Base-by-base conservation (phyloP, 2,797 vertebrate species). In the Anabas testudineus region DNA sequence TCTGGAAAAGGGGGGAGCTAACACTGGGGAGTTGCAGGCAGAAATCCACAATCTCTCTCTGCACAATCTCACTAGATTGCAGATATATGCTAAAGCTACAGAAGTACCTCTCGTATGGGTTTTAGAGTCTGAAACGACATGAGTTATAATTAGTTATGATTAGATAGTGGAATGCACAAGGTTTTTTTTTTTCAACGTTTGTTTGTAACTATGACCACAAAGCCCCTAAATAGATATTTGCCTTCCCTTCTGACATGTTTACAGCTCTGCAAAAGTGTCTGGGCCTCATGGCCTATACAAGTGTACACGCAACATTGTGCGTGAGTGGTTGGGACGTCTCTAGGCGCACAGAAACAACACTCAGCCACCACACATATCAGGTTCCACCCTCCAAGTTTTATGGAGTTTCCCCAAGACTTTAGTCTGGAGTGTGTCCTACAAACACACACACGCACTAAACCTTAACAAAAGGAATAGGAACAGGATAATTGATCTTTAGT, bases 1-100 rank as follows among this genome's bases (percentile, higher is more conserved):
- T 93, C 91, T 93, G 90, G 90, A 90, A 78, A 83, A 84, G 83
- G 80, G 84, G 67, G 77, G 77, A 43, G 51, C 73, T 67, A 54
- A 73, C 67, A 39, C 41, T 14, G 36, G 48, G 62, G 59, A 58
- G 68, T 71, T 51, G 2, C 41, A 57, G 52, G 16, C 53, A 71
- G 55, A 61, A 81, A 48, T 67, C 26, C 36, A 19, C 22, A 18
- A 30, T 37, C 69, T 67, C 49, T 39, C 39, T 37, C 41, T 24
- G 16, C 57, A 58, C 43, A 59, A 47, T 16, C 7, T 65, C 54
- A 24, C 19, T n/a, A 22, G 16, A 39, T 18, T 62, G 18, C 56
- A 55, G 47, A 75, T n/a, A n/a, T n/a, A n/a, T 56, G 13, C 34
- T 36, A 9, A 22, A 4, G 26, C 46, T 36, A 22, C 22, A 36